Evolutionary conservation across 30 jellyfish, hydroid and myxozoan genomes (phyloP), one percentile per base, ranked within the genome.

Genomic region (Turritopsis rubra): DNA sequence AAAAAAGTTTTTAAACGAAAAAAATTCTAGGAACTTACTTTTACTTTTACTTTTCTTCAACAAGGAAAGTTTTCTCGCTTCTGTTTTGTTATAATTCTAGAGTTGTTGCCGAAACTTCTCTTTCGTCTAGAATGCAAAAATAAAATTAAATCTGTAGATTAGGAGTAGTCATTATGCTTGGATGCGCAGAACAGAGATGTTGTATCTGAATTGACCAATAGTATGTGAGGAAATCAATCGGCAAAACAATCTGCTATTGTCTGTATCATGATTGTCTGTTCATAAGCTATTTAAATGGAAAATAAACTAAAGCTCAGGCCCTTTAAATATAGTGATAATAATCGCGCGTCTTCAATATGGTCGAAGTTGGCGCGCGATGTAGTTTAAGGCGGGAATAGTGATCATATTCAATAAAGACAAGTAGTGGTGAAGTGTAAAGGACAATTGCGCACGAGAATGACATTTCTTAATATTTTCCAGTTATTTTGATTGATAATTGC

Each of bases 301-400:
- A 23, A 68, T 68, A 68, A 68, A 68, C 77, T 68, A 68, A 27
- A 68, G 30, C 77, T 7, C 77, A 68, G 30, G 7, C 77, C 77
- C 77, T 68, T 68, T 41, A 13, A 3, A 41, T 41, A 13, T 13
- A 41, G 60, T 41, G 60, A 41, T 41, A 41, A 41, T 41, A 41
- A 41, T 41, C 60, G 60, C 60, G 60, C 60, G 13, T 41, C 13
- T 41, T 3, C 60, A 41, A 41, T 3, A 41, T 41, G 60, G 60
- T 41, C 5, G 60, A 41, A 41, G 60, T 41, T 3, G 60, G 60
- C 13, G 5, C n/a, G n/a, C n/a, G n/a, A n/a, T n/a, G n/a, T n/a
- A n/a, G n/a, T n/a, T n/a, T n/a, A n/a, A 3, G 60, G 60, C 60
- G 60, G 60, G 60, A 41, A 41, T n/a, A n/a, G n/a, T n/a, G n/a